Evolutionary conservation across 2,113 vertebrate genomes (phyloP), one percentile per base, ranked within the genome.

Genomic region (Casuarius casuarius): DNA sequence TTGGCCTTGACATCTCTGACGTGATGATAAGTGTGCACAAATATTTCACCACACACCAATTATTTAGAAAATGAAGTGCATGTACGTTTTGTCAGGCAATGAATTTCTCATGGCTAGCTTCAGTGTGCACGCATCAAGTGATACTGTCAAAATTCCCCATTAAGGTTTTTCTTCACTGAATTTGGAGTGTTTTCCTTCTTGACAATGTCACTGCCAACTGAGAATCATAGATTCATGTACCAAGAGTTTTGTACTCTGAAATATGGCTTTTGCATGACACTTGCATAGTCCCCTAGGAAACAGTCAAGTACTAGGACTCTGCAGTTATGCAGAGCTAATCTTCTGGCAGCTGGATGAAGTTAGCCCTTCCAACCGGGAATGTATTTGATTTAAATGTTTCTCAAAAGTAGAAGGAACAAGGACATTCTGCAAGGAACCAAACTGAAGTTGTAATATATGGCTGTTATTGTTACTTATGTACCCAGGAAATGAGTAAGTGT

Each of bases 1-100:
- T 44, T 92, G 83, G 31, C 87, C 87, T 93, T 94, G 93, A 85
- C 84, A 67, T 80, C 40, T 54, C 90, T 91, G 87, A 80, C 68
- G 46, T 10, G 11, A 58, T 51, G 40, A 83, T 96, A 93, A 91
- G 92, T 25, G 67, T 18, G 49, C 5, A 18, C 77, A 95, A 97
- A 84, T 91, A 94, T 72, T 88, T 91, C 79, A 65, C 23, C 52
- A 73, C 71, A 40, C 26, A 65, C 44, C 12, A 81, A 44, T 84
- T 93, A 86, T 76, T 84, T 81, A 78, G 85, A 78, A 95, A 92
- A 88, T n/a, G 2, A 94, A 86, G 13, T 31, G 28, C 38, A 82
- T 38, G 22, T 49, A 28, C 2, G 0, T 61, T 96, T 87, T 81
- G 8, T 49, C 56, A 67, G 29, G 23, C 54, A 80, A 33, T 66